Conservation (phyloP, 1,140 invertebrate genomes). For the Gonatopus flavifemur region DNA sequence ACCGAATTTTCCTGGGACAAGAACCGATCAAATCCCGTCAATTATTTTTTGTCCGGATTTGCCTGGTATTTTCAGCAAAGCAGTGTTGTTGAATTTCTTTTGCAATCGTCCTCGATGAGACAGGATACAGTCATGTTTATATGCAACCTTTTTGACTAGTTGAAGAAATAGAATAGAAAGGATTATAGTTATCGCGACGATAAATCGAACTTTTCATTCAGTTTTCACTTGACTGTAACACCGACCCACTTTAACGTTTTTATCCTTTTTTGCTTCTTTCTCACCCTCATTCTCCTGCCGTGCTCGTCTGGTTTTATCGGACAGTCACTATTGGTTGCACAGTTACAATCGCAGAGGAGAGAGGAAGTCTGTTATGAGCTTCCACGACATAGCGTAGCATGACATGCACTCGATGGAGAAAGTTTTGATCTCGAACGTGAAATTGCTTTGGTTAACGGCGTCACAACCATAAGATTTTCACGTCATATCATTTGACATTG, state of each 20-base stretch:
- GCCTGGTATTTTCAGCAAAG: too few relatives aligned
- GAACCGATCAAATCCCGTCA: too few relatives aligned
- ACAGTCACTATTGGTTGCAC: background rate
- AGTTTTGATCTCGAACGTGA: slow-evolving; percentile 31
- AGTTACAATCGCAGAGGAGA: background rate
- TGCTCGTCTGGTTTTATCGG: slow-evolving; percentile 15
- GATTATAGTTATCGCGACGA: too few relatives aligned
- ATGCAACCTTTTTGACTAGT: too few relatives aligned
- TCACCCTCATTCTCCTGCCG: background rate
- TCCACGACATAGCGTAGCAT: background rate
- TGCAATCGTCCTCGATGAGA: too few relatives aligned
- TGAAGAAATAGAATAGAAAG: too few relatives aligned
- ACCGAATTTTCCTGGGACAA: too few relatives aligned
- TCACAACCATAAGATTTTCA: slow-evolving; percentile 20
- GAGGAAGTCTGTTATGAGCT: background rate
- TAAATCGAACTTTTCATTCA: slow-evolving; percentile 3
- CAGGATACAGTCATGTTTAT: too few relatives aligned
- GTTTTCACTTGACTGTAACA: slow-evolving; percentile 11
- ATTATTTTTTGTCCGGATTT: too few relatives aligned
- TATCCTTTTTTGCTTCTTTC: background rate
- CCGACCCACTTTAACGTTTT: slow-evolving; percentile 31
- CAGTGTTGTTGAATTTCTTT: too few relatives aligned
- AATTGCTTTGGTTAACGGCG: slow-evolving; percentile 16
- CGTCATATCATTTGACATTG: slow-evolving; percentile 26
- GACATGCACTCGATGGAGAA: slow-evolving; percentile 16